Base-by-base conservation (phyloP, 2,113 vertebrate species). In the Ageneiosus marmoratus region DNA sequence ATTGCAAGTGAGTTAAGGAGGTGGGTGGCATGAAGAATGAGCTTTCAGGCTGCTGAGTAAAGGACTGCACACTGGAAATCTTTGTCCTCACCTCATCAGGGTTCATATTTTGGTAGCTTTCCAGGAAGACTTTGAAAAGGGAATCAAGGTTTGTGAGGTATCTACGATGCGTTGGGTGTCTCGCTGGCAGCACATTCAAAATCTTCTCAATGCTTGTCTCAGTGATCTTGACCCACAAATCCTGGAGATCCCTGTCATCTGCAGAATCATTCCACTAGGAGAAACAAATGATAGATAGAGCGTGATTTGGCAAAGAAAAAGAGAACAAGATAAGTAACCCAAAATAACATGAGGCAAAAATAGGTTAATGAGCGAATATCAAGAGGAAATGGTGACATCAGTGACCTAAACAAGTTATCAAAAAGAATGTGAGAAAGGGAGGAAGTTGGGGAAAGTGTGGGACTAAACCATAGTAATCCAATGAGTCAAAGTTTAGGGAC, bases 201-300 rank as follows among this genome's bases (percentile, higher is more conserved):
- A 97, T 94, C 34, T 90, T 94, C 89, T 95, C 92, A 51, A 95
- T 88, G 0, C 93, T 88, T 5, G 93, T 92, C 72, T 93, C 92
- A 86, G 94, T 95, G 84, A 95, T 82, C 4, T 90, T 90, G 83
- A 96, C 93, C 97, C 97, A 98, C 89, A 97, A 89, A 67, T 94
- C 93, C 79, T 94, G 93, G 79, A 97, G 94, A 5, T 95, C 87
- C 10, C 78, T 81, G 0, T 88, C 88, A 87, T 94, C 91, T 0
- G 90, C 91, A 85, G 94, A 87, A 0, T 2, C 79, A 18, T 48
- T 82, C 65, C 84, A 87, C 88, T 22, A 7, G 27, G 2, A 11
- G 22, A 69, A 7, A 32, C 16, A 13, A 0, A 82, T 20, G n/a
- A 16, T 18, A 24, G 32, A 48, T 6, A 80, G 18, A 44, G 63